A percentile compares a stretch with the other conserved stretches of the same genome.
Evolutionary conservation across 2,797 vertebrate genomes (phyloP).

Genomic region (Cirrhinus mrigala): DNA sequence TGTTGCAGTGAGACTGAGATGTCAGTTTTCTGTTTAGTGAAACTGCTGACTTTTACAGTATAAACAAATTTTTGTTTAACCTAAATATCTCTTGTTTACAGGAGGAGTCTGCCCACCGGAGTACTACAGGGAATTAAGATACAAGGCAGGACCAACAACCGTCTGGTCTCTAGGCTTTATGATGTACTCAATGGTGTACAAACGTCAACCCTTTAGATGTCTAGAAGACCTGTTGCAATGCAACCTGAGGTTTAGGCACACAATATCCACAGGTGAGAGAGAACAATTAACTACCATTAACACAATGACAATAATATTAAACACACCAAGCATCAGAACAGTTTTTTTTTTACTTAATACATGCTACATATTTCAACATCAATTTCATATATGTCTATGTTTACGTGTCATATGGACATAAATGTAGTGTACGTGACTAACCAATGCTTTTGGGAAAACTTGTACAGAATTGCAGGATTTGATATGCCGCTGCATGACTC

Average conservation of each 20-base stretch:
- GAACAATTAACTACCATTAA: neutral
- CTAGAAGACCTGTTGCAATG: neutral
- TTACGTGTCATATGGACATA: neutral
- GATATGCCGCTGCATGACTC: neutral
- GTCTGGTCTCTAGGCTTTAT: neutral
- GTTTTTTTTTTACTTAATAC: neutral
- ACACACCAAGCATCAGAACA: neutral
- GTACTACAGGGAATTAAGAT: neutral
- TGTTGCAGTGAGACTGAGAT: neutral
- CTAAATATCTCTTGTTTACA: neutral
- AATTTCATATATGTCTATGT: too few species aligned
- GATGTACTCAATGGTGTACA: neutral
- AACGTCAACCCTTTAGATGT: neutral
- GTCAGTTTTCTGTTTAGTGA: neutral
- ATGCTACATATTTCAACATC: neutral
- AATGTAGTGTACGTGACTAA: neutral
- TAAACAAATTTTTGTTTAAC: neutral
- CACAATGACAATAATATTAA: neutral
- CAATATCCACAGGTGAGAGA: conserved; percentile 1
- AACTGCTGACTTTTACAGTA: neutral
- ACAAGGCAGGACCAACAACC: neutral
- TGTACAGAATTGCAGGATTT: conserved; percentile 1
- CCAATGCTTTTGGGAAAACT: neutral
- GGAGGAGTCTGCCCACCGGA: conserved; percentile 1
- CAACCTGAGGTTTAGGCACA: neutral